Evolutionary conservation across 1,140 invertebrate genomes (phyloP), one percentile per base, ranked within the genome.

Genomic region (Orchesella cincta): DNA sequence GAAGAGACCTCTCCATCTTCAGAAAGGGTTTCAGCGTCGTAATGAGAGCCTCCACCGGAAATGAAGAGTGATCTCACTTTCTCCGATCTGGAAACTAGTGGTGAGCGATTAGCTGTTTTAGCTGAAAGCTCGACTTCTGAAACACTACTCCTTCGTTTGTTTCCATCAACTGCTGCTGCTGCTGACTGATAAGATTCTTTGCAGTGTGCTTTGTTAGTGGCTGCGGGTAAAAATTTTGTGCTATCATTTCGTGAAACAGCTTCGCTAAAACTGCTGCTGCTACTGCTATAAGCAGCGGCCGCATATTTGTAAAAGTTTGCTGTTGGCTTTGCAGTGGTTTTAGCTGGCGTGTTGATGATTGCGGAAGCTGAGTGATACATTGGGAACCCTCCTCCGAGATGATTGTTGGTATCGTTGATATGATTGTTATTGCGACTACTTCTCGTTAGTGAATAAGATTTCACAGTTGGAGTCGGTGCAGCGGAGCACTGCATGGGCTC

Each of bases 1-100:
- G 71, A 75, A 1, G 81, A 82, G 29, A 82, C 75, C 76, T 82
- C 81, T 23, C 79, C 81, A 76, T 82, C 81, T 73, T 82, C 81
- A 5, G 78, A 81, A 20, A 76, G 52, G 28, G 71, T 67, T 14
- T 78, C 78, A n/a, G 76, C 64, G 28, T 81, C 80, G 57, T 29
- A 36, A n/a, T 67, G 62, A 33, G 29, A 70, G 8, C 35, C 28
- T n/a, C 34, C 52, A 46, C 54, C 71, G 8, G 51, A 70, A 28
- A 81, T 33, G 20, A 74, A 78, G 72, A 79, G 77, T 14, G 78
- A 79, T 54, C 78, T 81, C 3, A 77, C 78, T 73, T 39, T 71
- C 26, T 67, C 62, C 26, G 62, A 67, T 67, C 62, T 67, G 8
- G 28, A 33, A 8, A 31, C 12, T 8, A 67, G 12, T 31, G 62